phyloP scores from a whole-genome alignment of 2,113 vertebrate genomes.

The Thamnaconus septentrionalis region DNA sequence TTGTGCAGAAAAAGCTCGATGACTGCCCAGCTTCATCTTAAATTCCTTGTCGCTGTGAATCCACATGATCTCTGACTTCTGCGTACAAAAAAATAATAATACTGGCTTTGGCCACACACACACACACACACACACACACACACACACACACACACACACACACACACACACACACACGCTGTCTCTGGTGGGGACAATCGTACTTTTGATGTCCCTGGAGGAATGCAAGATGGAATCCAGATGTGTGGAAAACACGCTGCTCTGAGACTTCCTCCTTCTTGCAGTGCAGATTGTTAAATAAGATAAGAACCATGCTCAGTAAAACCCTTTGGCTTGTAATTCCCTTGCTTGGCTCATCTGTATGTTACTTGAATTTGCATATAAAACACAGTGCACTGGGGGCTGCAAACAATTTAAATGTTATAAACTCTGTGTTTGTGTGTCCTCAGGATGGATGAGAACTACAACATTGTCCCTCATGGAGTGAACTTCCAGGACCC shows the following conservation, averaged over 20 bases:
- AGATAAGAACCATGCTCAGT: conserved; percentile 49
- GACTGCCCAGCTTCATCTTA: conserved; percentile 12
- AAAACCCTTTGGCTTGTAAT: conserved; percentile 38
- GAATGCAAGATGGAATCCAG: conserved; percentile 62
- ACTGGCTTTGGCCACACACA: neutral
- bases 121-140: conserved; percentile 7
- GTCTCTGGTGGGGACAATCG: conserved; percentile 31
- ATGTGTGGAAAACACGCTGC: conserved; percentile 51
- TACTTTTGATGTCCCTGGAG: conserved; percentile 52
- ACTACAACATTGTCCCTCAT: conserved; percentile 83
- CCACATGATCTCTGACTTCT: conserved; percentile 34
- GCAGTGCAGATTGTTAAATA: conserved; percentile 23
- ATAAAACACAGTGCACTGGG: conserved; percentile 4
- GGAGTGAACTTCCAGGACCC: conserved; percentile 86
- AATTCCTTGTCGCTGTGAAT: conserved; percentile 5
- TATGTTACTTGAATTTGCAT: conserved; percentile 29
- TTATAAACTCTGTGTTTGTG: neutral
- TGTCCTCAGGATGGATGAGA: conserved; percentile 80
- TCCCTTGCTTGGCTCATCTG: conserved; percentile 32
- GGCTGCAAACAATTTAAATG: too few species aligned
- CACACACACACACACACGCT: conserved; percentile 13
- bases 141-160: conserved; percentile 14
- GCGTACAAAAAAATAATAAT: neutral
- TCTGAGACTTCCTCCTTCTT: conserved; percentile 42
- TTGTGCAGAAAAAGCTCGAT: neutral